Evolutionary conservation across 2,888 invertebrate species (phyloP).

Genomic region (Hemicrepidius hirtus): DNA sequence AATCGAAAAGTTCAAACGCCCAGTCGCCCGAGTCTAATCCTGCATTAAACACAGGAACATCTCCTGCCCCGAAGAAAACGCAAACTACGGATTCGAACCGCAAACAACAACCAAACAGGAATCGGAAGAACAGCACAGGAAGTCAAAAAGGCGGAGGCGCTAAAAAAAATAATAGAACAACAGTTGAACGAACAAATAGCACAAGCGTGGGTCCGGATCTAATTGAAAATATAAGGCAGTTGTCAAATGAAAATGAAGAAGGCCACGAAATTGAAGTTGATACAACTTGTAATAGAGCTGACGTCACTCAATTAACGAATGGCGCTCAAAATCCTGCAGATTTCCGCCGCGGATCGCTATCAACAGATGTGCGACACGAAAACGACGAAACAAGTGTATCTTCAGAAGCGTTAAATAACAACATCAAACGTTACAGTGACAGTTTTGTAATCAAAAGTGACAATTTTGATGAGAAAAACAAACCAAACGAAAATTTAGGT

Average conservation of each 20-base stretch:
- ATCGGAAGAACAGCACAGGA: slow-evolving; percentile 43
- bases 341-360: slow-evolving; percentile 35
- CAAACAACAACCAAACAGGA: slow-evolving; percentile 29
- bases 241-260: slow-evolving; percentile 29
- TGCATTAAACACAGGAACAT: slow-evolving; percentile 27
- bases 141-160: slow-evolving; percentile 21
- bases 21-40: slow-evolving; percentile 48
- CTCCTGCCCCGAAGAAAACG: slow-evolving; percentile 39
- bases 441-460: slow-evolving; percentile 67
- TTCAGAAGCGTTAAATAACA: slow-evolving; percentile 49
- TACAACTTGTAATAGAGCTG: slow-evolving; percentile 38
- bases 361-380: slow-evolving; percentile 42
- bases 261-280: slow-evolving; percentile 34
- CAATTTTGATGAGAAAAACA: slow-evolving; percentile 53
- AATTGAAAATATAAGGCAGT: slow-evolving; percentile 47
- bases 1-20: slow-evolving; percentile 58
- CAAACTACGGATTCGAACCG: slow-evolving; percentile 28
- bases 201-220: slow-evolving; percentile 47
- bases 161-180: neutral
- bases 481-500: slow-evolving; percentile 49
- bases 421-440: slow-evolving; percentile 68
- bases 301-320: slow-evolving; percentile 47
- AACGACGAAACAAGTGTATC: slow-evolving; percentile 18
- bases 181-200: slow-evolving; percentile 19
- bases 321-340: slow-evolving; percentile 38